These are phyloP conservation scores for Penaeus chinensis DNA, from an alignment of 1,140 invertebrate genomes.

Conservation along the genomic window DNA sequence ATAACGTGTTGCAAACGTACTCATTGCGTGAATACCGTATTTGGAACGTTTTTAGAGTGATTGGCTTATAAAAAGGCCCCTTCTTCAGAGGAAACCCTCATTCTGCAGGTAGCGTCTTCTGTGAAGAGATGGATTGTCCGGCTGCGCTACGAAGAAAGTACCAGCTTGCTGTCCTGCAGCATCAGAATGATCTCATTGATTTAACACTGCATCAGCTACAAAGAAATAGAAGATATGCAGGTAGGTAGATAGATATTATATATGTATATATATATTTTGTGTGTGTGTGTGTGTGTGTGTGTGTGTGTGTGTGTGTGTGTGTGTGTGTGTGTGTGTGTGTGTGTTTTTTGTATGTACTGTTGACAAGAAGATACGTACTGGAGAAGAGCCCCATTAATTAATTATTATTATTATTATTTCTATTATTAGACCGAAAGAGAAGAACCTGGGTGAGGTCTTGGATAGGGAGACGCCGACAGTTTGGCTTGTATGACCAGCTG, in stretches of 20 bases:
- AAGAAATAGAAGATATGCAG: conserved; percentile 23
- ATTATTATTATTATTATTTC: conserved; percentile 26
- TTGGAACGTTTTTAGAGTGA: conserved; percentile 1
- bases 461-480: no score
- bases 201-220: conserved; percentile 23
- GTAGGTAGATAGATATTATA: no score
- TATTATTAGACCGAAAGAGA: conserved; percentile 23
- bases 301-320: not conserved
- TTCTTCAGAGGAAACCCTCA: conserved; percentile 24
- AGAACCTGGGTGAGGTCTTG: no score
- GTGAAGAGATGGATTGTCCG: conserved; percentile 24
- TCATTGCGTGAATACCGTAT: no score
- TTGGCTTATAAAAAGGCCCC: conserved; percentile 17
- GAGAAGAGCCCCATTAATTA: conserved; percentile 25
- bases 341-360: conserved; percentile 21
- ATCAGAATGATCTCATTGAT: conserved; percentile 8
- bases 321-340: conserved; percentile 3
- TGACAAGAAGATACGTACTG: conserved; percentile 25
- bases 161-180: conserved; percentile 1
- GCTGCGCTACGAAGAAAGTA: conserved; percentile 23
- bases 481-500: no score
- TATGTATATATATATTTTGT: conserved; percentile 2
- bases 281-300: not conserved
- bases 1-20: conserved; percentile 24
- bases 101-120: conserved; percentile 24